Base-by-base conservation (phyloP, 1,140 invertebrate genomes). In the Bombus vancouverensis region DNA sequence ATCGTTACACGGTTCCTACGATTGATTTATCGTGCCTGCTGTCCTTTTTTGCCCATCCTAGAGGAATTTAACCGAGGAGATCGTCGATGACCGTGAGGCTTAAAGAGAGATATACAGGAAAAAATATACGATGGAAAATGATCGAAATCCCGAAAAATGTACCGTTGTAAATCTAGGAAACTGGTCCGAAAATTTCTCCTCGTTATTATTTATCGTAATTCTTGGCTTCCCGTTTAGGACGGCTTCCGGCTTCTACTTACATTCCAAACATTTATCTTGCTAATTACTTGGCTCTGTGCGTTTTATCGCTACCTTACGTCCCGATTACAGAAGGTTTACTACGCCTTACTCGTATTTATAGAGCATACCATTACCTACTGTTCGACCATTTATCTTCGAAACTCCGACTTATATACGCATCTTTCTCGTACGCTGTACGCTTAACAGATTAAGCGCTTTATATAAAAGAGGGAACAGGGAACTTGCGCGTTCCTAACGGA, bases 1-100 rank as follows among this genome's bases (percentile, higher is more conserved):
- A 42, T 83, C 70, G 22, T 39, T 12, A 42, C 66, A 37, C 59
- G 32, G 18, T 34, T 28, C 22, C 12, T 28, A 37, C 34, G 13
- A 39, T 72, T 66, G 71, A 82, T 75, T 75, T 82, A 82, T 81
- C 47, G 34, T 18, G 6, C 2, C 6, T 3, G 18, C 32, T 10
- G 13, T 22, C 2, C 9, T 81, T 80, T 28, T 68, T 68, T n/a
- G 10, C 5, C 47, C 18, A 53, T 53, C 47, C 18, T 8, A 53
- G 15, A 18, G 47, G 6, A 53, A 53, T 53, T 22, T 8, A 6
- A 53, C 47, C 47, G 47, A 8, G 18, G 0, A 53, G 18, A 53
- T 53, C 47, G 47, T 53, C 47, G 18, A 22, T 0, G 18, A 53
- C 18, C 0, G 47, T 0, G 2, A 22, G 47, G 47, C 47, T 53